phyloP scores from a whole-genome alignment of 1,140 invertebrate species.

The Macrotrachela quadricornifera region DNA sequence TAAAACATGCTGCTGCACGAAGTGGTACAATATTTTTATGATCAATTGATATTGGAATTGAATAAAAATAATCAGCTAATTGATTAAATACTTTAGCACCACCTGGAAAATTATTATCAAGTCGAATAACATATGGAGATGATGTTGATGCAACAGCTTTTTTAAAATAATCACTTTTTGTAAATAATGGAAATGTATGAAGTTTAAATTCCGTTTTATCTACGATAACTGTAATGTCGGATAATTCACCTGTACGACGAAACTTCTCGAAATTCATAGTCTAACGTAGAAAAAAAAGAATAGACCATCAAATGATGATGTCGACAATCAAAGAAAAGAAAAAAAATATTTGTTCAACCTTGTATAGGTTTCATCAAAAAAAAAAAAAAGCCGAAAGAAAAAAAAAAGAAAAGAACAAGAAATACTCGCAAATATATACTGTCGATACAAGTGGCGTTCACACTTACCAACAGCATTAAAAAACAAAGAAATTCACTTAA shows the following conservation, averaged over 20 bases:
- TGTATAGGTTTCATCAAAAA: no score
- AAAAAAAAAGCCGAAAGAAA: no score
- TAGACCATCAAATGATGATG: no score
- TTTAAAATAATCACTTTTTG: slow-evolving; percentile 9
- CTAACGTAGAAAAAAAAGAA: background rate
- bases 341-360: no score
- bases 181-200: slow-evolving; percentile 9
- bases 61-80: slow-evolving; percentile 9
- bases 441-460: no score
- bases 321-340: no score
- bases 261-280: slow-evolving; percentile 7
- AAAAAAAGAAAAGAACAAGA: no score
- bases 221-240: slow-evolving; percentile 7
- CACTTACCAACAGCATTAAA: no score
- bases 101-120: slow-evolving; percentile 8
- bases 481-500: no score
- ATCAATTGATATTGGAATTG: slow-evolving; percentile 2
- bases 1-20: no score
- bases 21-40: background rate
- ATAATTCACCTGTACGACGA: slow-evolving; percentile 7
- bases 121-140: background rate
- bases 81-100: slow-evolving; percentile 5
- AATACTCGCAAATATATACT: no score
- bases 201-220: slow-evolving; percentile 8
- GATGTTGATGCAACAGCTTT: background rate